Conservation (phyloP, 2,113 vertebrate species). For the Chelonoidis abingdonii region DNA sequence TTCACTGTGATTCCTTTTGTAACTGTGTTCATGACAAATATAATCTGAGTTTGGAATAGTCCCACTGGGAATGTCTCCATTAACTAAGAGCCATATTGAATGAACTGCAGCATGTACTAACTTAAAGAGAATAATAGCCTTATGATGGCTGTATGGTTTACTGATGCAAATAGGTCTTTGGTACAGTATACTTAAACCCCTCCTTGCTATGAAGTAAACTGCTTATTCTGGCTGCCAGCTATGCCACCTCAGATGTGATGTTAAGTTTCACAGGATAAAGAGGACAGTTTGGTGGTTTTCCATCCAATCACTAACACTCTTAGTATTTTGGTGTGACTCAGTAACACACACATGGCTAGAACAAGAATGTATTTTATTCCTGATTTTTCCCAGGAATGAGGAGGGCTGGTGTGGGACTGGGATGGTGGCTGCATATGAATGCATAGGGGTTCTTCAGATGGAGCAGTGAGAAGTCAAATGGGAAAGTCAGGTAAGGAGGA, state of each 20-base stretch:
- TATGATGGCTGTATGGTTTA: slow-evolving; percentile 36
- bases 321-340: background rate
- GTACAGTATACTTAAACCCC: background rate
- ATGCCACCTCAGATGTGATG: background rate
- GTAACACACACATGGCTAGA: background rate
- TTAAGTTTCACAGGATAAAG: background rate
- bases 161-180: slow-evolving; percentile 6
- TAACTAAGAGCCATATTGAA: slow-evolving; percentile 45
- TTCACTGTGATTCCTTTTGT: slow-evolving; percentile 54
- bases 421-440: background rate
- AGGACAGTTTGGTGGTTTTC: background rate
- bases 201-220: background rate
- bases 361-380: background rate
- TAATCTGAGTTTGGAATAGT: slow-evolving; percentile 54
- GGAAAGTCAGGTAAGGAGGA: fast-evolving
- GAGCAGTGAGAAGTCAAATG: background rate
- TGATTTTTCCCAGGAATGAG: background rate
- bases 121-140: slow-evolving; percentile 43
- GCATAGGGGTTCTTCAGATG: background rate
- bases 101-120: slow-evolving; percentile 12
- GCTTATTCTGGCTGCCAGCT: background rate
- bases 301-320: background rate
- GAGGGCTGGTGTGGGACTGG: background rate
- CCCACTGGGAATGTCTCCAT: slow-evolving; percentile 36
- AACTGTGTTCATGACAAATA: slow-evolving; percentile 55